phyloP scores from a whole-genome alignment of 2,888 invertebrate genomes.

The Agrochola macilenta region DNA sequence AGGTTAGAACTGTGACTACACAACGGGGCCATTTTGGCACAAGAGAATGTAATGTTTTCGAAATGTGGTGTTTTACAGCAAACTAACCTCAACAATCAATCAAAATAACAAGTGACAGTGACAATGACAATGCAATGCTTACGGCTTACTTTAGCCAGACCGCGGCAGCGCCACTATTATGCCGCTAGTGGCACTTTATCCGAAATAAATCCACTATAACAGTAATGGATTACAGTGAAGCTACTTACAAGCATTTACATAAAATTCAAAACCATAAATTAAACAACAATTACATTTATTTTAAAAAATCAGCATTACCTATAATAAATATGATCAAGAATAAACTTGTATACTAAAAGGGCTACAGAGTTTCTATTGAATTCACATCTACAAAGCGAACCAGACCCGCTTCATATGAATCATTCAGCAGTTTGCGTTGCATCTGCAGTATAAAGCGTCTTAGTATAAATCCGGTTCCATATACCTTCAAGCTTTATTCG shows the following conservation, averaged over 20 bases:
- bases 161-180: too few species aligned
- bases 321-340: constrained; percentile 45
- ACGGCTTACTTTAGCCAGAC: too few species aligned
- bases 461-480: constrained; percentile 58
- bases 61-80: too few species aligned
- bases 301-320: constrained; percentile 6
- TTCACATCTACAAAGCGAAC: constrained; percentile 63
- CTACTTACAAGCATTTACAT: background rate
- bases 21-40: too few species aligned
- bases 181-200: too few species aligned
- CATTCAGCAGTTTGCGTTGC: constrained; percentile 69
- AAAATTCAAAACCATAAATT: background rate
- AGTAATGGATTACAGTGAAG: background rate
- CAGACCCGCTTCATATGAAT: constrained; percentile 60
- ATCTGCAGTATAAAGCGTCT: constrained; percentile 58
- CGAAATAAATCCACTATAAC: background rate
- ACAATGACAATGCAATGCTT: too few species aligned
- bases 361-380: constrained; percentile 60
- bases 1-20: too few species aligned
- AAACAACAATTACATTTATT: background rate
- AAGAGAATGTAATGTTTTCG: too few species aligned
- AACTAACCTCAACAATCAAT: too few species aligned
- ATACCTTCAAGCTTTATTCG: constrained; percentile 54
- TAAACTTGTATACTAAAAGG: constrained; percentile 45
- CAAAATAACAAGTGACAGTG: too few species aligned